Base-by-base conservation (phyloP, 2,888 invertebrate species). In the Drosophila basisetae region DNA sequence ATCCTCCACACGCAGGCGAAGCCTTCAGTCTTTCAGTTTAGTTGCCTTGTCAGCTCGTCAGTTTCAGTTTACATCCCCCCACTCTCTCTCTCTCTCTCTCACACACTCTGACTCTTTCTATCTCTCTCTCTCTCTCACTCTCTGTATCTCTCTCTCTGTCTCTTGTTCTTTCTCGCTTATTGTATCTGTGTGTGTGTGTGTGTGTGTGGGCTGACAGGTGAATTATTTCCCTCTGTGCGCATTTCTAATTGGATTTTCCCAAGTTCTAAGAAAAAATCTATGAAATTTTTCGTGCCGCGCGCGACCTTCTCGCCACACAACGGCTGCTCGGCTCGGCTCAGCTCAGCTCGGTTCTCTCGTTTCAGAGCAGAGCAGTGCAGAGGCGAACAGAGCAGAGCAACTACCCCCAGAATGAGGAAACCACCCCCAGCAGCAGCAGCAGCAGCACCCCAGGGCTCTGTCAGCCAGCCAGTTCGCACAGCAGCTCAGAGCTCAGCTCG, bases 241-340 rank as follows among this genome's bases (percentile, higher is more conserved):
- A 85, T 88, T 88, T 87, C 91, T 86, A 92, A 92, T 92, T 92
- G 92, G 92, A 92, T 92, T 92, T 92, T 90, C 91, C 85, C 84
- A 66, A 82, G 88, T 91, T 92, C 92, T 92, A 91, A 92, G 92
- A 92, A 92, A 92, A 92, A 92, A 89, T 89, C 90, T 89, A 89
- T 89, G 89, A 89, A 90, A 83, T 83, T 83, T 84, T 73, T 70
- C 59, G 33, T 66, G 35, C 33, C 62, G 35, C 53, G 43, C 53
- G 67, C 86, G 80, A 90, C 90, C 88, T 90, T 84, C 81, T 69
- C 78, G 31, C 52, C 35, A 35, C 49, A 53, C 54, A 18, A 2
- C 47, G 30, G 30, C 50, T 37, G n/a, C 39, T 73, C 54, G 41
- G 68, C 52, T 31, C 35, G 13, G 59, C 22, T 56, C 63, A 65